Evolutionary conservation across 2,797 vertebrate species (phyloP), one percentile per base, ranked within the genome.

Genomic region (Rhyacichthys aspro): DNA sequence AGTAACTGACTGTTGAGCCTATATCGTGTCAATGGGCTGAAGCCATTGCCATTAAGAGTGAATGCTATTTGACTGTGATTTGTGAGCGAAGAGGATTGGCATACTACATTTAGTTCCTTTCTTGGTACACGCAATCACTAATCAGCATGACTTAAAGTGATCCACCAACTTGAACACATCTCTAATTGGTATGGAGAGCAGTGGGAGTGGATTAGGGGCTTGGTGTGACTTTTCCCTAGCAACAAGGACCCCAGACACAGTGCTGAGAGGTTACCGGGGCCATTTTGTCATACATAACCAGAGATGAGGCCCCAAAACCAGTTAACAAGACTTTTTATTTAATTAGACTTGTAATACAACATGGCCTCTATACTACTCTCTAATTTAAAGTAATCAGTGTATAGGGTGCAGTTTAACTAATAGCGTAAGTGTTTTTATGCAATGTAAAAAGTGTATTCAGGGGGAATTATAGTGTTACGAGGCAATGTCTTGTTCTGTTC

Each of bases 101-200:
- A 81, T 56, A 81, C 87, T 83, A 81, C 85, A 86, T 88, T 88
- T 90, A 90, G 90, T 88, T 79, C 82, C 83, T 84, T 85, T 59
- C 75, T 78, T 79, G 69, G 72, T 70, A 78, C 85, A 86, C 80
- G 75, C 87, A 82, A 69, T 88, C 86, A 76, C 81, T 90, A 90
- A 90, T 91, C 89, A 88, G 82, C 80, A 86, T 92, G 88, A 87
- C 89, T 89, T 90, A 86, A 86, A 90, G 83, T 88, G 85, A 88
- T 89, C 84, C 81, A 74, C 81, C 87, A 87, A 88, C 88, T 87
- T 91, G 89, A 89, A 83, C 83, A 80, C 87, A 83, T 90, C 77
- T 76, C 87, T 92, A 91, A 92, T 92, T 90, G 86, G 87, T 81
- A 85, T 84, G 79, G 77, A 91, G 86, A 83, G 86, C 82, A 78